These are phyloP conservation scores for Vanessa cardui DNA, from an alignment of 2,888 invertebrate genomes.

Conservation along the genomic window DNA sequence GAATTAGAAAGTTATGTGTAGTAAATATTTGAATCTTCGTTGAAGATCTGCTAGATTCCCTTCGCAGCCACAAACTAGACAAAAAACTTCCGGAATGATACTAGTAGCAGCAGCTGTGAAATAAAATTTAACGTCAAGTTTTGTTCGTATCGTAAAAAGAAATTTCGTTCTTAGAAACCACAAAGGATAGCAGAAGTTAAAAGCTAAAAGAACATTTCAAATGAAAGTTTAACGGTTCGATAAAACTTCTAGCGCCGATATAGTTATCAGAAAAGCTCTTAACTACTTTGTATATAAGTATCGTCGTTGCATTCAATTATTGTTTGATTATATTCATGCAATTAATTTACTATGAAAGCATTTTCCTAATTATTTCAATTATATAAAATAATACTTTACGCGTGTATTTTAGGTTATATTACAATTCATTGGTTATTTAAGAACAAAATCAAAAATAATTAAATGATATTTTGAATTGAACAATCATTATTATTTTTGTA, in stretches of 20 bases:
- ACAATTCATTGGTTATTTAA: no score
- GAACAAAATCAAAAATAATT: no score
- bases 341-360: neutral
- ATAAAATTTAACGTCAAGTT: slow-evolving; percentile 54
- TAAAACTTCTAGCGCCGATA: slow-evolving; percentile 22
- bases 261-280: slow-evolving; percentile 20
- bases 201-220: slow-evolving; percentile 70
- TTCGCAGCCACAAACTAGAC: slow-evolving; percentile 2
- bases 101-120: slow-evolving; percentile 42
- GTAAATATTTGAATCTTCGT: neutral
- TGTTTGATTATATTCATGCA: neutral
- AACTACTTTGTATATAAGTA: slow-evolving; percentile 9
- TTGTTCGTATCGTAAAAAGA: slow-evolving; percentile 57
- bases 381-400: no score
- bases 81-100: slow-evolving; percentile 21
- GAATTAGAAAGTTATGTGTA: no score
- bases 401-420: no score
- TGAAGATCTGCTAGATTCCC: neutral
- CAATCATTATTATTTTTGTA: no score
- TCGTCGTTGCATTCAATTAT: neutral
- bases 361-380: no score
- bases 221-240: slow-evolving; percentile 53
- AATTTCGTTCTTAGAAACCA: slow-evolving; percentile 69
- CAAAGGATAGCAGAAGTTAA: slow-evolving; percentile 58
- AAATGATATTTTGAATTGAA: no score